phyloP scores from a whole-genome alignment of 2,113 vertebrate species.

The Pollimyrus isidori region DNA sequence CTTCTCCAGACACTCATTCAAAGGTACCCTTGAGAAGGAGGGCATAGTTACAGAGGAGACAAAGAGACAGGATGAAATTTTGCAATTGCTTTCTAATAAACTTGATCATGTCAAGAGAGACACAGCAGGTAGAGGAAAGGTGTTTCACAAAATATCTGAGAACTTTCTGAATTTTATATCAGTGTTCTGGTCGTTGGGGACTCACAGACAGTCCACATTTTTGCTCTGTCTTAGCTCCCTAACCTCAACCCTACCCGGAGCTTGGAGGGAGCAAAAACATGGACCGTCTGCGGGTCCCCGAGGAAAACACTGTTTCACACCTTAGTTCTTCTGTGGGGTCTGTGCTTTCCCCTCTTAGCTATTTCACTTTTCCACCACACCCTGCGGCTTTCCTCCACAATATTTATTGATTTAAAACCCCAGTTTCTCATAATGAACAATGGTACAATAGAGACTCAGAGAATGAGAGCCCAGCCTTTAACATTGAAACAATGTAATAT shows the following conservation, averaged over 20 bases:
- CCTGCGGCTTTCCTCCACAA: background rate
- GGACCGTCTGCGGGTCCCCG: background rate
- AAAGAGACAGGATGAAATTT: background rate
- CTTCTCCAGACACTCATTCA: conserved; percentile 70
- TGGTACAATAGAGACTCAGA: background rate
- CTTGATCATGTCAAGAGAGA: background rate
- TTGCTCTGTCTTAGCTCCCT: background rate
- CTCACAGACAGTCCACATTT: background rate
- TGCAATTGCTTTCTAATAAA: background rate
- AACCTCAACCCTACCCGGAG: background rate
- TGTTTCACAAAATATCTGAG: background rate
- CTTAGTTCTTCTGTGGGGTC: background rate
- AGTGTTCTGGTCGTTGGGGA: background rate
- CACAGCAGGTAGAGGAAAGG: background rate
- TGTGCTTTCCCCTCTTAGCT: background rate
- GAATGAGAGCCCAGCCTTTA: background rate
- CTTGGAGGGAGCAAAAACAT: background rate
- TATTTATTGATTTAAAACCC: background rate
- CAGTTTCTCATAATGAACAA: background rate
- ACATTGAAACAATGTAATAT: background rate
- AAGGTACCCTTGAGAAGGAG: conserved; percentile 60
- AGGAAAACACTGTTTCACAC: background rate
- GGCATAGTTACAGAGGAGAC: background rate
- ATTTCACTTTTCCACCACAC: background rate
- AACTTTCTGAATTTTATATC: background rate